Base-by-base conservation (phyloP, 2,113 vertebrate genomes). In the Chlorodrepanis virens region DNA sequence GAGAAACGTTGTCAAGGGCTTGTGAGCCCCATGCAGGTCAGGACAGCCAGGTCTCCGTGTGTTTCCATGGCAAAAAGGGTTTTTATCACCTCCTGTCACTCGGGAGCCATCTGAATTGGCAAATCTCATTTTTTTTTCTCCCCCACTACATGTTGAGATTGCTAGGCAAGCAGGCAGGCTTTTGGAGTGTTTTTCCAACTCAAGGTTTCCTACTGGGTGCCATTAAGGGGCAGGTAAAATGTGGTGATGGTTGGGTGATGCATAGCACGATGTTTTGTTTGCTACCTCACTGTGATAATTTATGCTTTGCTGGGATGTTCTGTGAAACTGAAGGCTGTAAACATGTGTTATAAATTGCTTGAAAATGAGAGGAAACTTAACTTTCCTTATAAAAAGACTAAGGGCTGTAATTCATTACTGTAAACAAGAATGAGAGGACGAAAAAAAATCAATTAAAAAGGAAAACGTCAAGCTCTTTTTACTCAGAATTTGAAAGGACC, bases 321-420 rank as follows among this genome's bases (percentile, higher is more conserved):
- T 77, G 37, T 5, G 14, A 60, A 90, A 68, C 64, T 68, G 53
- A 89, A 79, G 39, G 74, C 50, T 6, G 42, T 90, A 83, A 94
- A 92, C 39, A 81, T 88, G 33, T 81, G 84, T 83, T 82, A 74
- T 45, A 90, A 97, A 85, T 93, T 72, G 78, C 81, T 77, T 57
- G 39, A 93, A 95, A 96, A 92, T 45, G 78, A 95, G 91, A 87
- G 80, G 87, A 97, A 94, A 81, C 81, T 89, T 67, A 86, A 76
- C 90, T 95, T 95, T 67, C 77, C 74, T 47, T 52, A 50, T 89
- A 80, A 89, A 92, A 95, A 94, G 88, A 42, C 74, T 42, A 39
- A 89, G 49, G 63, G 31, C 75, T 88, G 83, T 91, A 95, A 96
- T 97, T 94, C 97, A 96, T 97, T 94, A 59, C 79, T 49, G 87